Evolutionary conservation across 2,113 vertebrate species (phyloP).

Genomic region (Halichoerus grypus): DNA sequence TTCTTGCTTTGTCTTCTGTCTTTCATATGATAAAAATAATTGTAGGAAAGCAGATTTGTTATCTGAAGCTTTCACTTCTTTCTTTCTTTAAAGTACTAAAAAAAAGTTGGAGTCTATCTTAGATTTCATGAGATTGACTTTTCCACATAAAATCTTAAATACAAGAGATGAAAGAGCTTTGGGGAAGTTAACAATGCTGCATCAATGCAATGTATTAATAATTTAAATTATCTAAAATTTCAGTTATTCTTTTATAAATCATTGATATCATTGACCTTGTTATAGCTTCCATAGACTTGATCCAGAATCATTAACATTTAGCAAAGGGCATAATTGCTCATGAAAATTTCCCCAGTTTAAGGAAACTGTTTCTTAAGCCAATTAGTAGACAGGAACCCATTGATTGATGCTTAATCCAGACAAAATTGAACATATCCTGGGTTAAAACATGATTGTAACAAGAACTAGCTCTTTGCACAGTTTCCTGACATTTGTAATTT

Average conservation of each 20-base stretch:
- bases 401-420: constrained; percentile 39
- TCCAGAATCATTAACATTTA: constrained; percentile 49
- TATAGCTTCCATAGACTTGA: background rate
- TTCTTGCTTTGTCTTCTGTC: constrained; percentile 50
- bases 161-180: constrained; percentile 8
- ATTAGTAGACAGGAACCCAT: background rate
- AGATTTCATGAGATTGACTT: background rate
- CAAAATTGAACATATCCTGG: background rate
- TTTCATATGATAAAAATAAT: constrained; percentile 66
- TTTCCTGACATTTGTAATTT: constrained; percentile 33
- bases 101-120: background rate
- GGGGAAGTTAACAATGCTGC: background rate
- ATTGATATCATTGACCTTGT: background rate
- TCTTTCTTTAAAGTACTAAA: background rate
- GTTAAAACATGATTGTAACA: constrained; percentile 3
- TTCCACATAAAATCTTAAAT: constrained; percentile 50
- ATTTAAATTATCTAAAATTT: constrained; percentile 50
- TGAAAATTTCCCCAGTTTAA: constrained; percentile 29
- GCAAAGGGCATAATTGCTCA: constrained; percentile 5
- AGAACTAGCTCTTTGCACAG: background rate
- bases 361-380: constrained; percentile 41
- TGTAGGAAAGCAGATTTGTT: constrained; percentile 45
- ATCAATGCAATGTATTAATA: background rate
- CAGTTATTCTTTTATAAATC: constrained; percentile 25
- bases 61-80: constrained; percentile 25